Evolutionary conservation across 1,140 invertebrate genomes (phyloP).

Genomic region (Rhagoletis pomonella): DNA sequence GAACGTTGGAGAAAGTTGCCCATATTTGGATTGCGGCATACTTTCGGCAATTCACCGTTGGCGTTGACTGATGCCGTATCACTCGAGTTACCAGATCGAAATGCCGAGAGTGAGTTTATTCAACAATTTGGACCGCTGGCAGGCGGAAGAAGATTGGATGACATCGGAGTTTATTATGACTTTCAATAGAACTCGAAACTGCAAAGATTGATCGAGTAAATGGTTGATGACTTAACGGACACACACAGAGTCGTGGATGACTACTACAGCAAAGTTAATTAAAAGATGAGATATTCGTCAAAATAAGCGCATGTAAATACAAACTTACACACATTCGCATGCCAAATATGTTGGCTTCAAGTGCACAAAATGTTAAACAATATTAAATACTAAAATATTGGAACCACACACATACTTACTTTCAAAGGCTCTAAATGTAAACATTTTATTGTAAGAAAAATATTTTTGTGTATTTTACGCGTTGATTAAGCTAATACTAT

Average conservation of each 20-base stretch:
- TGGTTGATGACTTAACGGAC: not conserved
- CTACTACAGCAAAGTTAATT: not conserved
- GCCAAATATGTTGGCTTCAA: not conserved
- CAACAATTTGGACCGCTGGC: conserved; percentile 17
- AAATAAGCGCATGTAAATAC: no score
- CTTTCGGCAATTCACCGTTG: not conserved
- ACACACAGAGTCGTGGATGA: not conserved
- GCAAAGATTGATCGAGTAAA: not conserved
- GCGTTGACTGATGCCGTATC: not conserved
- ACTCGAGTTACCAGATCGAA: not conserved
- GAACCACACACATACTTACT: not conserved
- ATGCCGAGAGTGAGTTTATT: not conserved
- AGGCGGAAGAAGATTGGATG: conserved; percentile 4
- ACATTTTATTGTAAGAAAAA: conserved; percentile 50
- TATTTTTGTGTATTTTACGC: not conserved
- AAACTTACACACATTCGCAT: no score
- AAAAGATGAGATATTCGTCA: not conserved
- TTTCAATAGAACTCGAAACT: not conserved
- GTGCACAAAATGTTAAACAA: not conserved
- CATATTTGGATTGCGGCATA: not conserved
- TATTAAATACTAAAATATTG: conserved; percentile 5
- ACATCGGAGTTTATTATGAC: conserved; percentile 17
- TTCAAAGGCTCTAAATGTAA: conserved; percentile 39
- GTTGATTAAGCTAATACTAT: not conserved
- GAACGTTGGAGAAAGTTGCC: conserved; percentile 16